Conservation (phyloP, 2,113 vertebrate species). For the Rhinoptilus africanus region DNA sequence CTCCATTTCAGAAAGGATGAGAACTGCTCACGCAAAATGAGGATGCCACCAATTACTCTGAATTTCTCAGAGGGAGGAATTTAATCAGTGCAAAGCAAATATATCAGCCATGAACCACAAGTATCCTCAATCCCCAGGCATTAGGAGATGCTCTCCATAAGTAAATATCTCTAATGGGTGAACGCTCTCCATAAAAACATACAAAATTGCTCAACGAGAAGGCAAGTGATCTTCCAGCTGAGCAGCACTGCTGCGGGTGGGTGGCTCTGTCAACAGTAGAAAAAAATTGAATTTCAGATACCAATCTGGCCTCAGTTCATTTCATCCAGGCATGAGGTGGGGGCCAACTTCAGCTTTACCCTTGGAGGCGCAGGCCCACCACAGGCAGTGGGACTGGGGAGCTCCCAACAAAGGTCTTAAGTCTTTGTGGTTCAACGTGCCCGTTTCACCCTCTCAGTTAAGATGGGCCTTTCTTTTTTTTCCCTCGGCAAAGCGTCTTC, state of each 20-base stretch:
- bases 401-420: background rate
- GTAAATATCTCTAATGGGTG: background rate
- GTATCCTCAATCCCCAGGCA: background rate
- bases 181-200: background rate
- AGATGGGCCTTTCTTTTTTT: no score
- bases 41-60: background rate
- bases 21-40: background rate
- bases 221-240: background rate
- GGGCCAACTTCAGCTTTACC: background rate
- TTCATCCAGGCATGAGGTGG: background rate
- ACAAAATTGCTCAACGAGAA: background rate
- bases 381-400: background rate
- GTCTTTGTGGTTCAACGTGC: background rate
- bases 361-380: background rate
- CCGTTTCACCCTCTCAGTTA: fast-evolving
- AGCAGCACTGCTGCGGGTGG: background rate
- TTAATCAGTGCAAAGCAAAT: background rate
- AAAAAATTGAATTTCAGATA: background rate
- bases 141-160: background rate
- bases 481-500: background rate
- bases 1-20: background rate
- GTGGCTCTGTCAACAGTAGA: background rate
- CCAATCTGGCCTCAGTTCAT: background rate
- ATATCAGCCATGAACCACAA: background rate
- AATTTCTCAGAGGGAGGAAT: background rate